Percentiles rank a stretch among this genome's conserved stretches.
These are phyloP conservation scores for Danio choprae DNA, from an alignment of 2,797 vertebrate species.

Conservation along the genomic window DNA sequence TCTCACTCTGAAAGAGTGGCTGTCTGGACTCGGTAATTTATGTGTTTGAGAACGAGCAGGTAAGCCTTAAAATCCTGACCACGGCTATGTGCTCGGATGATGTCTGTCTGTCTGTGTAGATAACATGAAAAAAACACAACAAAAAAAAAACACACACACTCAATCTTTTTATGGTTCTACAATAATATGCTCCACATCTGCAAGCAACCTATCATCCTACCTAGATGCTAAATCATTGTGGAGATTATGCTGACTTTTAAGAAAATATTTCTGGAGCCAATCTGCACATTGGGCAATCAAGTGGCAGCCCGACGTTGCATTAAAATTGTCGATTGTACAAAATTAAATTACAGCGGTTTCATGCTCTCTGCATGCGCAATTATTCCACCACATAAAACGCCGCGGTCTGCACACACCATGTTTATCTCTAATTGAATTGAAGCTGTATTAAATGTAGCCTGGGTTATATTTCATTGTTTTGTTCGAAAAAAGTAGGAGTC, in stretches of 20 bases:
- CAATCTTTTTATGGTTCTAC: not conserved
- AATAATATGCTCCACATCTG: no score
- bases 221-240: not conserved
- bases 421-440: conserved; percentile 22
- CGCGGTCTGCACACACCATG: not conserved
- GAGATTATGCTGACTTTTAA: not conserved
- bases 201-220: not conserved
- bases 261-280: not conserved
- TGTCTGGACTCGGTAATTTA: conserved; percentile 70
- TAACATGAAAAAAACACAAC: not conserved
- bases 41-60: conserved; percentile 56
- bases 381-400: conserved; percentile 23
- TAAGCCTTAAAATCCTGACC: conserved; percentile 48
- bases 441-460: not conserved
- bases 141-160: not conserved
- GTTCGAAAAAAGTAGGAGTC: not conserved
- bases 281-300: conserved; percentile 12
- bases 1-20: conserved; percentile 76
- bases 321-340: conserved; percentile 8
- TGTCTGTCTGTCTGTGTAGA: not conserved
- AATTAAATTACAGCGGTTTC: conserved; percentile 22
- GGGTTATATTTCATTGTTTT: conserved; percentile 4
- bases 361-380: conserved; percentile 11
- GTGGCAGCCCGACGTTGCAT: not conserved
- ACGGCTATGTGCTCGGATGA: conserved; percentile 46